These are phyloP conservation scores for Balaenoptera acutorostrata DNA, from an alignment of 2,113 vertebrate genomes.

Conservation along the genomic window DNA sequence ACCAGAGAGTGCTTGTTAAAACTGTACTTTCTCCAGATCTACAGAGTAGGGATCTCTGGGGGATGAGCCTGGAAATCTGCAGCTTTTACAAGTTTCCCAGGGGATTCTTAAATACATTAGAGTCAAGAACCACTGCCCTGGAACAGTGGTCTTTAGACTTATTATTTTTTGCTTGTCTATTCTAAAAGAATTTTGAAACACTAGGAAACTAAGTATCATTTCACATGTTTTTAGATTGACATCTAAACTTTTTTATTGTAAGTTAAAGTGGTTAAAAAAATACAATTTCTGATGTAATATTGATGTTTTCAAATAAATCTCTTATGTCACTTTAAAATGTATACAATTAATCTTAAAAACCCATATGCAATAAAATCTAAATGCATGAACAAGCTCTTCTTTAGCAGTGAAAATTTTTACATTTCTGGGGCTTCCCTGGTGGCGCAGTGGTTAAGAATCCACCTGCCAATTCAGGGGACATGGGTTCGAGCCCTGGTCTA, in stretches of 20 bases:
- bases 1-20: neutral
- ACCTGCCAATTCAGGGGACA: no score
- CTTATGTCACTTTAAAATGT: conserved; percentile 12
- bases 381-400: neutral
- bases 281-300: neutral
- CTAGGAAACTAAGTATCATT: neutral
- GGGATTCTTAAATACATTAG: conserved; percentile 19
- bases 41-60: neutral
- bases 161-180: neutral
- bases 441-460: no score
- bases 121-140: neutral
- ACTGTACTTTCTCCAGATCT: neutral
- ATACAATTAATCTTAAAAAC: neutral
- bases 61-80: neutral
- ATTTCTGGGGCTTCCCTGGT: neutral
- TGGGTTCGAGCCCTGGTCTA: no score
- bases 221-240: neutral
- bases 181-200: conserved; percentile 36
- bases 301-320: neutral
- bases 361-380: neutral
- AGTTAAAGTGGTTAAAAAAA: conserved; percentile 12
- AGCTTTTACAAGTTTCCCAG: neutral
- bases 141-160: neutral
- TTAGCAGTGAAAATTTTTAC: neutral
- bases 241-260: neutral